These are phyloP conservation scores for Allobates femoralis DNA, from an alignment of 2,797 vertebrate genomes.

Conservation along the genomic window DNA sequence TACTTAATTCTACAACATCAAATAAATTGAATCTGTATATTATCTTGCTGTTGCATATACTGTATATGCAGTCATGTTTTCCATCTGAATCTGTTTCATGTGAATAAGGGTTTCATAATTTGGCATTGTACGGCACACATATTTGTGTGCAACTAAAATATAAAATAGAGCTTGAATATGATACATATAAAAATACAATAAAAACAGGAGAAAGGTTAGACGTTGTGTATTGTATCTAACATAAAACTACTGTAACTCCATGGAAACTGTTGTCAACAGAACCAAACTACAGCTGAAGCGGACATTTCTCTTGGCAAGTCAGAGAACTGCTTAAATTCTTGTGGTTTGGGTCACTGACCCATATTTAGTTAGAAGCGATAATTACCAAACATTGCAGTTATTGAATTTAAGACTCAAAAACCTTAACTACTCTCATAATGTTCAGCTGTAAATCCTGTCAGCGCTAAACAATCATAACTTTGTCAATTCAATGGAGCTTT, in stretches of 20 bases:
- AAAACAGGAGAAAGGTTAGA: neutral
- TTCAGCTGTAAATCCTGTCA: constrained; percentile 31
- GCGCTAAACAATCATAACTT: constrained; percentile 7
- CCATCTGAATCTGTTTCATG: neutral
- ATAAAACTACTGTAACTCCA: constrained; percentile 28
- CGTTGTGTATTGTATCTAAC: neutral
- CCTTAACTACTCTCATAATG: neutral
- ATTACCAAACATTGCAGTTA: constrained; percentile 25
- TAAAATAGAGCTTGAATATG: neutral
- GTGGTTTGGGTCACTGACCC: constrained; percentile 45
- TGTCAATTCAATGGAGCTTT: constrained; percentile 1
- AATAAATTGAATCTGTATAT: too few species aligned
- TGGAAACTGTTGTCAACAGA: constrained; percentile 45
- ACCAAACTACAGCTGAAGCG: constrained; percentile 41
- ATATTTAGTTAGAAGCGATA: constrained; percentile 25
- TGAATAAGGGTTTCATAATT: neutral
- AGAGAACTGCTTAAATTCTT: constrained; percentile 15
- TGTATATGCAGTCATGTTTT: too few species aligned
- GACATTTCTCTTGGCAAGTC: constrained; percentile 46
- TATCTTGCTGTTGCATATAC: too few species aligned
- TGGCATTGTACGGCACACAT: neutral
- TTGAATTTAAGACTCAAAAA: neutral
- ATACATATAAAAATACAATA: neutral
- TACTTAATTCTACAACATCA: too few species aligned
- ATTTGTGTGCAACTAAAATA: neutral